Conservation (phyloP, 2,888 invertebrate genomes). For the Mythimna ferrago region DNA sequence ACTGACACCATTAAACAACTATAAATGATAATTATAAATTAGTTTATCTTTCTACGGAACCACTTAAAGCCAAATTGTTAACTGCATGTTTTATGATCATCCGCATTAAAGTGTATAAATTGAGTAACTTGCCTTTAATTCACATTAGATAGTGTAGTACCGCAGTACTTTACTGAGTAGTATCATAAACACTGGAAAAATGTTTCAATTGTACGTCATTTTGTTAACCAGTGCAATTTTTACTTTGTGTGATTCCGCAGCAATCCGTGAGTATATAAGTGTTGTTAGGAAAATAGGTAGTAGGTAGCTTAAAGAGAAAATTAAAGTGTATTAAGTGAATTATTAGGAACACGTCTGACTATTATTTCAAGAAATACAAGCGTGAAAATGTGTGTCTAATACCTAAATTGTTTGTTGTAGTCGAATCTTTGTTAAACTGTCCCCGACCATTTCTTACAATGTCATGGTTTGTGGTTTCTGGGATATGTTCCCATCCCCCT, state of each 20-base stretch:
- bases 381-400: too few species aligned
- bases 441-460: too few species aligned
- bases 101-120: constrained; percentile 39
- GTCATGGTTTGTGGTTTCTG: too few species aligned
- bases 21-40: neutral
- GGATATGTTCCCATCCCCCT: too few species aligned
- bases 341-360: too few species aligned
- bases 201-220: constrained; percentile 34
- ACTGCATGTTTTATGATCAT: neutral
- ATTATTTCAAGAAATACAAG: too few species aligned
- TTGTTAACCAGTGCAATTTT: constrained; percentile 39
- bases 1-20: too few species aligned
- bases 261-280: constrained; percentile 34
- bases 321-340: too few species aligned
- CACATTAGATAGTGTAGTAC: constrained; percentile 19
- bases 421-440: neutral
- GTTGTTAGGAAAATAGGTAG: neutral
- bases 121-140: neutral
- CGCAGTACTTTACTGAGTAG: neutral
- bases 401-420: too few species aligned
- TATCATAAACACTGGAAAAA: constrained; percentile 23
- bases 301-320: neutral
- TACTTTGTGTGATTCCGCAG: constrained; percentile 37
- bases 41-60: constrained; percentile 24
- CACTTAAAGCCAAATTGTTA: neutral